Evolutionary conservation across 2,888 invertebrate species (phyloP), one percentile per base, ranked within the genome.

Genomic region (Athripsodes cinereus): DNA sequence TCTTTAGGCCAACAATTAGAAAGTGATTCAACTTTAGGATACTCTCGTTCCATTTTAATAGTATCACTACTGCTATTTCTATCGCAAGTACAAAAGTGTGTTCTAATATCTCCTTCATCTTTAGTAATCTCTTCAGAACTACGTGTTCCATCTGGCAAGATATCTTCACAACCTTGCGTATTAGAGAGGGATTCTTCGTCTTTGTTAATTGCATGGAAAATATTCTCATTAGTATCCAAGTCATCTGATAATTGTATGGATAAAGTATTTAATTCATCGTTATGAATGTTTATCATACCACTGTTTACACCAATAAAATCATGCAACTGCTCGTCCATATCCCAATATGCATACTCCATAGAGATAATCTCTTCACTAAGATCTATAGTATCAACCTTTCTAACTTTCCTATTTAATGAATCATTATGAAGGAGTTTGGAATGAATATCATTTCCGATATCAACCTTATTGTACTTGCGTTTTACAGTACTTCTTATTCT

Each of bases 1-100:
- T 94, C 92, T 60, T 83, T 78, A 0, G 93, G 93, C 92, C 92
- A 93, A 68, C 92, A 92, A 11, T 73, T 70, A 0, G 85, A 84
- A 66, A 85, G 55, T 78, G 79, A 2, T 73, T 68, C 22, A 74
- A 21, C 44, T 16, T 51, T 22, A 31, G 22, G 19, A 22, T 31
- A 13, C 6, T 48, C 47, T 18, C 18, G 34, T 11, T 48, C 49
- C 6, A 31, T 48, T 34, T 57, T 48, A 16, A 47, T 34, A 40
- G 20, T 19, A 1, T 26, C 53, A 22, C 49, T 49, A 3, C 2
- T 49, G 11, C 35, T 34, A 55, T 21, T 21, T n/a, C 13, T 40
- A 40, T 40, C 16, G 13, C 40, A 40, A 40, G 40, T 40, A 40
- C 40, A 40, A 13, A 40, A 40, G 2, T 40, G 40, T 40, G 3